Evolutionary conservation across 2,113 vertebrate genomes (phyloP), one percentile per base, ranked within the genome.

Genomic region (Corydoras maculifer): DNA sequence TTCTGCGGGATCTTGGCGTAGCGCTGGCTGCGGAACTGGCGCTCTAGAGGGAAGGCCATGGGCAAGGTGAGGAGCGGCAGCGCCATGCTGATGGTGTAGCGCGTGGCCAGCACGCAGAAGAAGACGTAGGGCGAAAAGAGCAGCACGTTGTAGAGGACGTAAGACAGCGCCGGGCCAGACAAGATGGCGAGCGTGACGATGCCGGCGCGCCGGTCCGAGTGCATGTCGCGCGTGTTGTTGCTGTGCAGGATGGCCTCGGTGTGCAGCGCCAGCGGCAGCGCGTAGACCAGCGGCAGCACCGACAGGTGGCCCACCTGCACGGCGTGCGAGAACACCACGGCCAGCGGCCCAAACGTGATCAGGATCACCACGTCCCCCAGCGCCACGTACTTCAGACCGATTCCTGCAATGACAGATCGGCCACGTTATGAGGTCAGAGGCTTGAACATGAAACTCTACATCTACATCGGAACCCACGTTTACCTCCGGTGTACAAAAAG

Each of bases 141-240:
- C 80, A 98, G 88, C 43, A 91, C 69, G 57, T 87, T 93, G 87
- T 93, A 98, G 73, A 98, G 90, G 12, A 95, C n/a, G 15, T 98
- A 98, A 65, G 95, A 97, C 59, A 94, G 79, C 0, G 91, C 89
- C 5, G 96, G 94, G 4, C 97, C 97, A 0, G 98, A 86, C 62
- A 99, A 92, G 84, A 99, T 98, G 77, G 97, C 97, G 79, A 99
- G 66, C 0, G 97, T 99, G 85, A 99, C 95, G 0, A 98, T 98
- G 62, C 97, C 97, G 0, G 96, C 97, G 80, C 92, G 92, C 72
- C 71, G 91, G 87, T 99, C 97, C 0, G 96, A 98, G 78, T 98
- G 94, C 91, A 97, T 91, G 90, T 99, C 97, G 78, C 97, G 86
- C 0, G 95, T 97, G 88, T 99, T 99, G 92, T 99, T 99, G 90